Evolutionary conservation across 2,113 vertebrate genomes (phyloP).

Genomic region (Pedetes capensis): DNA sequence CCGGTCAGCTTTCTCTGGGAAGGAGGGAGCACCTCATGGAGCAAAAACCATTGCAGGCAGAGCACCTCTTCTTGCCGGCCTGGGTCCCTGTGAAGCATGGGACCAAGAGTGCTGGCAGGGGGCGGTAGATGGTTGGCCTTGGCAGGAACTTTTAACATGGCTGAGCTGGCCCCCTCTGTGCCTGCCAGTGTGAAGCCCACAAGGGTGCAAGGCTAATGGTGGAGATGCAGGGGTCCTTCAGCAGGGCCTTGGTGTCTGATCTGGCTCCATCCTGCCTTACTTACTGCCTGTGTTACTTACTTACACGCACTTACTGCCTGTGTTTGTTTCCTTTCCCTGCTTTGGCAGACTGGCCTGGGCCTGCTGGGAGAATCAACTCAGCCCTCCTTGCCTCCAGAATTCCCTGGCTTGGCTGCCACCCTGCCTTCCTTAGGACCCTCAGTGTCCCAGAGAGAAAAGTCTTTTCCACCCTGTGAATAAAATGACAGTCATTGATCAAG

Average conservation of each 20-base stretch:
- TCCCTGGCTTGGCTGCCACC: constrained; percentile 40
- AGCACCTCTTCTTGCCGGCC: constrained; percentile 25
- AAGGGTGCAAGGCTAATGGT: accelerated
- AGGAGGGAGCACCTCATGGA: constrained; percentile 17
- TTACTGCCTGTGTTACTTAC: no score
- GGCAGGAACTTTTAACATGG: not conserved
- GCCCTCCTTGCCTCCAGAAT: constrained; percentile 24
- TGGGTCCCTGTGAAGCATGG: not conserved
- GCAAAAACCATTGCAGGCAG: constrained; percentile 29
- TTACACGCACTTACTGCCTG: no score
- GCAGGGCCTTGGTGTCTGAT: not conserved
- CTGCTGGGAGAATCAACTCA: constrained; percentile 48
- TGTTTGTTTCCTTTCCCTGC: constrained; percentile 56
- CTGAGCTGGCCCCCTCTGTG: not conserved
- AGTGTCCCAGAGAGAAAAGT: constrained; percentile 32
- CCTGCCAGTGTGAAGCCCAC: accelerated
- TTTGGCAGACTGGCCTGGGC: constrained; percentile 36
- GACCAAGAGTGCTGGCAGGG: not conserved
- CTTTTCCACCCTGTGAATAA: constrained; percentile 48
- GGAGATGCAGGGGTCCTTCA: not conserved
- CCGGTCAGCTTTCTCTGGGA: constrained; percentile 55
- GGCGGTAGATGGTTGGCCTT: not conserved
- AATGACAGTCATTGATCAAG: not conserved
- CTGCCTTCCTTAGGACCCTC: constrained; percentile 51
- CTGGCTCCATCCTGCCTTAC: accelerated